Base-by-base conservation (phyloP, 2,113 vertebrate genomes). In the Malurus cyaneus region DNA sequence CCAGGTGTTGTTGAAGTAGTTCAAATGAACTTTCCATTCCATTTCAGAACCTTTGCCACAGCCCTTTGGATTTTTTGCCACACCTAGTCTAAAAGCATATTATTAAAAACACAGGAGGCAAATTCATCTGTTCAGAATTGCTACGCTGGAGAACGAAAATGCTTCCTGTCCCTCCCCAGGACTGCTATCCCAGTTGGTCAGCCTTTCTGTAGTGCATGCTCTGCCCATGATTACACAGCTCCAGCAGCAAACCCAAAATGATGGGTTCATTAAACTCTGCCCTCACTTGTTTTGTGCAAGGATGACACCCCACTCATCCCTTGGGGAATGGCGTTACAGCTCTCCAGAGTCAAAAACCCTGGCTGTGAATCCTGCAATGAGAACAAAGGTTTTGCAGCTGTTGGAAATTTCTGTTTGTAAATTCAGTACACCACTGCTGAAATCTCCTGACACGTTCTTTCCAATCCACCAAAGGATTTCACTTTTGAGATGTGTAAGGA, bases 161-260 rank as follows among this genome's bases (percentile, higher is more conserved):
- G 4, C 18, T 8, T 57, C 15, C 11, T 34, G 8, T 66, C 21
- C 7, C 20, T 44, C 9, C 18, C 14, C 2, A 13, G 8, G 4
- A 80, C 8, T 65, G 36, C n/a, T n/a, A 13, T 57, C 28, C 34
- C 2, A 0, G 2, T 1, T 26, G 57, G 12, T 56, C n/a, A 54
- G 5, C 2, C 1, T 81, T 73, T 47, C 31, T 4, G 32, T 36
- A 23, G 2, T 19, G 4, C 13, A 29, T 54, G 7, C 9, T 36
- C 5, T 1, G 23, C 20, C 32, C 65, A 14, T 32, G 16, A 5
- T 47, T 54, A 50, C 39, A 53, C 7, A 67, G 56, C 15, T 46
- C 19, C 62, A 78, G 32, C 15, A 78, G 32, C 18, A 42, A 56
- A n/a, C 23, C 7, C 24, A 25, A 70, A 74, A 71, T 47, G 4